A percentile compares a stretch with the other conserved stretches of the same genome.
These are phyloP conservation scores for zebrafish (Danio rerio) DNA, from an alignment of 2,113 vertebrate species.

Conservation along the genomic window GRCz12tu NC_133194.1:47519501-47520000, in stretches of 20 bases:
- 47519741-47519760: constrained; percentile 55
- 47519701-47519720: constrained; percentile 54
- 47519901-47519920: constrained; percentile 3
- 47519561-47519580: too few species aligned
- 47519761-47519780: constrained; percentile 51
- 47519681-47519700: constrained; percentile 35
- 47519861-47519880: constrained; percentile 12
- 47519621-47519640: neutral
- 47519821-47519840: constrained; percentile 11
- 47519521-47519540: too few species aligned
- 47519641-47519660: constrained; percentile 6
- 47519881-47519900: constrained; percentile 2
- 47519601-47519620: neutral
- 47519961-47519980: neutral
- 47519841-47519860: constrained; percentile 23
- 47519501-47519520: too few species aligned
- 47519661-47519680: constrained; percentile 46
- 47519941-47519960: neutral
- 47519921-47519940: neutral
- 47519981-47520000: too few species aligned
- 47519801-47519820: constrained; percentile 24
- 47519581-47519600: neutral
- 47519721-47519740: constrained; percentile 48
- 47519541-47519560: too few species aligned
- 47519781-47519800: constrained; percentile 32